phyloP scores from a whole-genome alignment of 2,888 invertebrate species.

The Lymantria monacha region DNA sequence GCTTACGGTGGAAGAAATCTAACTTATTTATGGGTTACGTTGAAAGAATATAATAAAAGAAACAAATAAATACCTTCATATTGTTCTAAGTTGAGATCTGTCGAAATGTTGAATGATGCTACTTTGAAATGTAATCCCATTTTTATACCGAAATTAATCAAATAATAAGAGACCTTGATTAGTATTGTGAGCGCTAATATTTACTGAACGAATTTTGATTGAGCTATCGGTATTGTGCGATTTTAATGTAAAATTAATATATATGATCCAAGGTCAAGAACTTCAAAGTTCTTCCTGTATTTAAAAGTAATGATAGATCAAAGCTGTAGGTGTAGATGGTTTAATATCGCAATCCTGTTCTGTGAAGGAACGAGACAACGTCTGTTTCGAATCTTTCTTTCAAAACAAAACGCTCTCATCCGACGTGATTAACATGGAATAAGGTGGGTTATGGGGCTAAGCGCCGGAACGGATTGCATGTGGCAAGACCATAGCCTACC shows the following conservation, averaged over 20 bases:
- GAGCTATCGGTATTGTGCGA: constrained; percentile 26
- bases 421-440: no score
- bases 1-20: no score
- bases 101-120: constrained; percentile 52
- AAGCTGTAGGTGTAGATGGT: no score
- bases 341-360: no score
- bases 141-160: constrained; percentile 61
- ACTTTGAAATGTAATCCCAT: constrained; percentile 11
- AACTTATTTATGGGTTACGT: no score
- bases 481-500: no score
- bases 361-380: no score
- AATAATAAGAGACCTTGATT: constrained; percentile 45
- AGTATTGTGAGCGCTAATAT: constrained; percentile 20
- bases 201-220: constrained; percentile 29
- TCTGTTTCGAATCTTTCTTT: no score
- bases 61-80: constrained; percentile 58
- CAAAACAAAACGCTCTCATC: no score
- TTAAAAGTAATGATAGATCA: no score
- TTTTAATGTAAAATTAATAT: constrained; percentile 27
- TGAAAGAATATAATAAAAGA: background rate
- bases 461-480: no score
- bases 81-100: constrained; percentile 58
- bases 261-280: constrained; percentile 19
- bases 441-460: no score
- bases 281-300: background rate